Evolutionary conservation across 2,797 vertebrate species (phyloP).

Genomic region (Esox masquinongy): DNA sequence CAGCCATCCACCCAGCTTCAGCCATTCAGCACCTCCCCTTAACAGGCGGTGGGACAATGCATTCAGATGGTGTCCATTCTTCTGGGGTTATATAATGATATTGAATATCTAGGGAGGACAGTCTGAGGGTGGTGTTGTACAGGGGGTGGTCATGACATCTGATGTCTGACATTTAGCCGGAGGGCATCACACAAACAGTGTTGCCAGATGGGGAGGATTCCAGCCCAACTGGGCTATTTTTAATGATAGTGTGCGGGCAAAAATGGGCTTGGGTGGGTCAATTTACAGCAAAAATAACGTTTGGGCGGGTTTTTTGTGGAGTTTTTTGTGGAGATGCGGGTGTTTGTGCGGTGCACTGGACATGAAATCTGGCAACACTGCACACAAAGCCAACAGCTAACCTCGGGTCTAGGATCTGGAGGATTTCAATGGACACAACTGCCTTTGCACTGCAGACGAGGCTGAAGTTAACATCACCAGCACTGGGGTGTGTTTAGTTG

Average conservation of each 20-base stretch:
- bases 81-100: slow-evolving; percentile 48
- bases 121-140: slow-evolving; percentile 28
- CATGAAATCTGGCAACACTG: no score
- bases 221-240: no score
- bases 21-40: slow-evolving; percentile 58
- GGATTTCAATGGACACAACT: not conserved
- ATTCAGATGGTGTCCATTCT: slow-evolving; percentile 44
- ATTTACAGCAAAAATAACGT: no score
- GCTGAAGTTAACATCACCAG: not conserved
- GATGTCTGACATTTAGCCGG: slow-evolving; percentile 1
- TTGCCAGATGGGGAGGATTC: no score
- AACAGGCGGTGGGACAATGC: slow-evolving; percentile 54
- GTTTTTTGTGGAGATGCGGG: no score
- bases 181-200: not conserved
- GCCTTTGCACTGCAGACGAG: not conserved
- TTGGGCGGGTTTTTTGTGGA: no score
- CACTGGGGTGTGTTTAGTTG: not conserved
- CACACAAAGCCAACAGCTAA: not conserved
- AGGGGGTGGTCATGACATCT: not conserved
- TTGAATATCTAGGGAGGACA: slow-evolving; percentile 34
- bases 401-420: not conserved
- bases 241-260: no score
- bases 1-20: slow-evolving; percentile 42
- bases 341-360: no score
- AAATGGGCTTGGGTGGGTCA: no score